Conservation (phyloP, 2,888 invertebrate species). For the Octodonta nipae region DNA sequence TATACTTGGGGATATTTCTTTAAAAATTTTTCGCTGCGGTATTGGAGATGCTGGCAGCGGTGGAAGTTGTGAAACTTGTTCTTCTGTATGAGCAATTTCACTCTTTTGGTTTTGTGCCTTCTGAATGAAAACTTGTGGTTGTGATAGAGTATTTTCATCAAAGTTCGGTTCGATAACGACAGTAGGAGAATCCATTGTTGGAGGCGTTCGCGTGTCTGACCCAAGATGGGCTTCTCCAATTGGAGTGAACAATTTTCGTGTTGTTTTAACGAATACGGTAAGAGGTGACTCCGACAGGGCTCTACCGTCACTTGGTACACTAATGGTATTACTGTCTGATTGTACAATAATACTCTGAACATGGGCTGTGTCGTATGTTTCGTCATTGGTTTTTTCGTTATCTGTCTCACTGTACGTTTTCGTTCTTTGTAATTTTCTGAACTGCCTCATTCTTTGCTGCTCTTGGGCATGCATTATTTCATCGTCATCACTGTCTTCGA, state of each 20-base stretch:
- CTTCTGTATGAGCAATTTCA: slow-evolving; percentile 1
- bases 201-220: slow-evolving; percentile 7
- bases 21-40: slow-evolving; percentile 41
- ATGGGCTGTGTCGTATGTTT: not conserved
- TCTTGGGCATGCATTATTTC: slow-evolving; percentile 15
- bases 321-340: slow-evolving; percentile 21
- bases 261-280: slow-evolving; percentile 67
- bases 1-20: slow-evolving; percentile 57
- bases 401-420: slow-evolving; percentile 19
- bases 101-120: slow-evolving; percentile 4
- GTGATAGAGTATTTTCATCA: too few species aligned
- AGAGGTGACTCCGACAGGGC: slow-evolving; percentile 26
- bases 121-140: too few species aligned
- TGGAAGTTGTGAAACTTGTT: slow-evolving; percentile 20
- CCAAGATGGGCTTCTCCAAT: slow-evolving; percentile 21
- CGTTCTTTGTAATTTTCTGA: slow-evolving; percentile 21
- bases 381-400: slow-evolving; percentile 3
- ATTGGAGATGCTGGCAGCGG: slow-evolving; percentile 46
- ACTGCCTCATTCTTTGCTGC: slow-evolving; percentile 13
- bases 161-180: slow-evolving; percentile 4
- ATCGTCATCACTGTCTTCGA: slow-evolving; percentile 23
- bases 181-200: slow-evolving; percentile 2
- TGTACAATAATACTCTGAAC: slow-evolving; percentile 24
- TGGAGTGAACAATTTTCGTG: slow-evolving; percentile 65
- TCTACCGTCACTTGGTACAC: slow-evolving; percentile 5